These are phyloP conservation scores for Vanacampus margaritifer DNA, from an alignment of 2,113 vertebrate genomes.

Conservation along the genomic window DNA sequence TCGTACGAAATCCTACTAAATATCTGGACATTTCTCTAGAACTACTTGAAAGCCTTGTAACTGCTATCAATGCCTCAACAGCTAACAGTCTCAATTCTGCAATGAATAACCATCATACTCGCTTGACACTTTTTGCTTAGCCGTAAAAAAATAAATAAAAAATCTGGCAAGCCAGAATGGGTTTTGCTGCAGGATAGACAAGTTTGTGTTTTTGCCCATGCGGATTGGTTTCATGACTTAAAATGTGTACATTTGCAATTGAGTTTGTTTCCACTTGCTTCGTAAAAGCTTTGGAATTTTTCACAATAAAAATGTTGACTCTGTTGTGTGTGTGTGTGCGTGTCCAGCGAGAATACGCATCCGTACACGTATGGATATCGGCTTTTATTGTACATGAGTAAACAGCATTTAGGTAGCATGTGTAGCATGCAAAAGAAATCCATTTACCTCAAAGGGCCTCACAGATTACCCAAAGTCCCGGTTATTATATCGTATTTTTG, in stretches of 20 bases:
- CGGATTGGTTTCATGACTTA: not conserved
- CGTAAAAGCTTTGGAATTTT: not conserved
- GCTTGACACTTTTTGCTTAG: no score
- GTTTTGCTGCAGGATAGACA: not conserved
- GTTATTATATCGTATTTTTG: not conserved
- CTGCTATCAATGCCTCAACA: not conserved
- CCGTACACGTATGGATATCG: not conserved
- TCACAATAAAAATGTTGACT: conserved; percentile 9
- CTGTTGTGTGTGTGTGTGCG: not conserved
- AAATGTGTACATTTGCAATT: not conserved
- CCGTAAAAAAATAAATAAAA: no score
- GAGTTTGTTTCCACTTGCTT: not conserved
- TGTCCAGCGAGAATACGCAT: not conserved
- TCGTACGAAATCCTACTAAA: not conserved
- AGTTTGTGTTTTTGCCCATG: not conserved
- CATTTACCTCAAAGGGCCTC: not conserved
- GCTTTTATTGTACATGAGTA: not conserved
- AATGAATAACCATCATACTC: not conserved
- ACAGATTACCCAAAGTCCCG: not conserved
- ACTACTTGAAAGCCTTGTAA: not conserved
- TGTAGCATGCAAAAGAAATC: not conserved
- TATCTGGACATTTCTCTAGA: not conserved
- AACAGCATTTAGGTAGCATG: not conserved
- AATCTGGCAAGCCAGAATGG: not conserved
- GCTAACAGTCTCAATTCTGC: not conserved